phyloP scores from a whole-genome alignment of 2,797 vertebrate species.

The Cichlasoma orientale region DNA sequence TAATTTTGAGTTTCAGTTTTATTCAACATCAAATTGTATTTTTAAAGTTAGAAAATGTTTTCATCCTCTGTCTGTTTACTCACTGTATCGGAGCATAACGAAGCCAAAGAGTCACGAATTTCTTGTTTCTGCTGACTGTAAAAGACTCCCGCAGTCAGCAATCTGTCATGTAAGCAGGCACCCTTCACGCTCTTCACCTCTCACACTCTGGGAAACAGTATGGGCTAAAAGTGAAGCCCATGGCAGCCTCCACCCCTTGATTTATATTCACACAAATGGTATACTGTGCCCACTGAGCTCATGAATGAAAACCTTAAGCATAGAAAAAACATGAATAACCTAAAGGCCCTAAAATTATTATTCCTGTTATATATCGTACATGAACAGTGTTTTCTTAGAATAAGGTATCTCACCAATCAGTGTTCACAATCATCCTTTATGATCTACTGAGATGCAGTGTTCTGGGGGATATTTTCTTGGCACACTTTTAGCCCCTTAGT shows the following conservation, averaged over 20 bases:
- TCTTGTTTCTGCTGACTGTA: slow-evolving; percentile 72
- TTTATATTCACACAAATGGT: slow-evolving; percentile 16
- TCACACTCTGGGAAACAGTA: slow-evolving; percentile 31
- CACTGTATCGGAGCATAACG: slow-evolving; percentile 57
- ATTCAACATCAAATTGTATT: not conserved
- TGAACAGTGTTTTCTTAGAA: not conserved
- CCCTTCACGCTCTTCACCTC: slow-evolving; percentile 56
- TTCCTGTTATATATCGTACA: not conserved
- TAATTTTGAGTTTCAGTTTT: not conserved
- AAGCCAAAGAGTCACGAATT: slow-evolving; percentile 62
- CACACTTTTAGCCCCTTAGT: not conserved
- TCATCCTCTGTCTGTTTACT: slow-evolving; percentile 9
- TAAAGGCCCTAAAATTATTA: not conserved
- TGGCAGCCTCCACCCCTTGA: slow-evolving; percentile 9
- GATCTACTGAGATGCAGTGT: not conserved
- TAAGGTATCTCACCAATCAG: not conserved
- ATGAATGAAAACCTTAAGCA: not conserved
- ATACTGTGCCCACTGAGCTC: not conserved
- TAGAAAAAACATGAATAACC: not conserved
- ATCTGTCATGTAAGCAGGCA: slow-evolving; percentile 71
- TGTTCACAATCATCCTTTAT: no score
- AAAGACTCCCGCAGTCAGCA: slow-evolving; percentile 75
- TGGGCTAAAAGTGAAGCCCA: slow-evolving; percentile 29
- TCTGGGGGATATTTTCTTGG: not conserved
- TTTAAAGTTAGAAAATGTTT: not conserved